Percentiles rank a stretch among this genome's conserved stretches.
These are phyloP conservation scores for Fregata magnificens DNA, from an alignment of 2,113 vertebrate genomes.

Conservation along the genomic window DNA sequence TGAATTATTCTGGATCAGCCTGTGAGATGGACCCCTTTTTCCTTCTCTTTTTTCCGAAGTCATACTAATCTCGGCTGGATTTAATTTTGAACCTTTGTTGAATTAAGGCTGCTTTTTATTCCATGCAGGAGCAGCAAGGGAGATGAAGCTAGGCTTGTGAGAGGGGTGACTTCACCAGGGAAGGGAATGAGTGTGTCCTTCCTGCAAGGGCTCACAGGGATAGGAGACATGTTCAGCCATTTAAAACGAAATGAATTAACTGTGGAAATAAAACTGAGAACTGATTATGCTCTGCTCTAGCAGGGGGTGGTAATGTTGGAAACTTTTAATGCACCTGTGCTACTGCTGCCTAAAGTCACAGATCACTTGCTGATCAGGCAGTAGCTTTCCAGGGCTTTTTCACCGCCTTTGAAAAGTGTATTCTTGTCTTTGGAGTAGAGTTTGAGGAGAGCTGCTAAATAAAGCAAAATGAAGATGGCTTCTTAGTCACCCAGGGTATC, in stretches of 20 bases:
- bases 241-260: neutral
- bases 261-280: neutral
- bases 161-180: neutral
- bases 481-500: too few species aligned
- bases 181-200: neutral
- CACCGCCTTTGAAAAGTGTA: neutral
- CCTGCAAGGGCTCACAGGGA: neutral
- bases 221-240: neutral
- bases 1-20: neutral
- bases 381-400: neutral
- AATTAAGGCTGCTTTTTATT: neutral
- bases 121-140: neutral
- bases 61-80: neutral
- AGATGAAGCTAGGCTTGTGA: neutral
- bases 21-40: neutral
- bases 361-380: neutral
- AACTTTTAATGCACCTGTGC: neutral
- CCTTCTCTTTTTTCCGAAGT: neutral
- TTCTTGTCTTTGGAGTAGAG: neutral
- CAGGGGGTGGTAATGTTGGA: neutral
- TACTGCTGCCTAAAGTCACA: neutral
- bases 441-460: neutral
- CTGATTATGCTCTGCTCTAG: neutral
- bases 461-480: neutral
- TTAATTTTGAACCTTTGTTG: neutral